Conservation (phyloP, 2,113 vertebrate genomes). For the Ageneiosus marmoratus region DNA sequence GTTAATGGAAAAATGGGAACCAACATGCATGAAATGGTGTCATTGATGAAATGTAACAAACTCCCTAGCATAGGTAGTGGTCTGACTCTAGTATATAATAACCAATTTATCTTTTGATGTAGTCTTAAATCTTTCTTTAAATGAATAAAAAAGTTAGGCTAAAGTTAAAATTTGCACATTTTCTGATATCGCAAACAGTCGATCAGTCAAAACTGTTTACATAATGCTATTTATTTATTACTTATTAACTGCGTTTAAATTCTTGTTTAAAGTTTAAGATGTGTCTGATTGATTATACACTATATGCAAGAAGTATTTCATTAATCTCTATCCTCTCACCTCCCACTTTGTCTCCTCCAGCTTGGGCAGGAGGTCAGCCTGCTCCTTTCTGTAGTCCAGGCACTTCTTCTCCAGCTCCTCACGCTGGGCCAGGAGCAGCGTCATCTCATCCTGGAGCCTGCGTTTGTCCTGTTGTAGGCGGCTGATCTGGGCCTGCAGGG, state of each 20-base stretch:
- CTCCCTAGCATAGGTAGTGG: neutral
- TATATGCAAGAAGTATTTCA: too few species aligned
- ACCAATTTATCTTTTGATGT: neutral
- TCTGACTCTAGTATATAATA: neutral
- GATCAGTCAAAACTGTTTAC: neutral
- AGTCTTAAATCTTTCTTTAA: neutral
- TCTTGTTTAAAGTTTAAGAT: neutral
- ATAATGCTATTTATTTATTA: neutral
- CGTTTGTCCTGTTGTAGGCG: conserved; percentile 88
- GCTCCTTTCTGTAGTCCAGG: conserved; percentile 86
- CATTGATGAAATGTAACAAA: neutral
- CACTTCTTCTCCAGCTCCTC: conserved; percentile 88
- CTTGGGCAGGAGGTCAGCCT: conserved; percentile 85
- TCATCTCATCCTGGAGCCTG: conserved; percentile 80
- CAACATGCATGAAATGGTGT: neutral
- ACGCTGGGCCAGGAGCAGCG: conserved; percentile 80
- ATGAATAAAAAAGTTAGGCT: neutral
- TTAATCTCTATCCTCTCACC: conserved; percentile 61
- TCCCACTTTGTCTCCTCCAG: conserved; percentile 92
- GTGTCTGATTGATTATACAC: neutral
- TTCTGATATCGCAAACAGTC: neutral
- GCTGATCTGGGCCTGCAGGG: conserved; percentile 84
- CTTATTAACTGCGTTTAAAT: neutral
- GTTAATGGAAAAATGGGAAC: neutral
- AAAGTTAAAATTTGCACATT: neutral